Evolutionary conservation across 2,113 vertebrate genomes (phyloP).

Genomic region (Catharus fuscescens): DNA sequence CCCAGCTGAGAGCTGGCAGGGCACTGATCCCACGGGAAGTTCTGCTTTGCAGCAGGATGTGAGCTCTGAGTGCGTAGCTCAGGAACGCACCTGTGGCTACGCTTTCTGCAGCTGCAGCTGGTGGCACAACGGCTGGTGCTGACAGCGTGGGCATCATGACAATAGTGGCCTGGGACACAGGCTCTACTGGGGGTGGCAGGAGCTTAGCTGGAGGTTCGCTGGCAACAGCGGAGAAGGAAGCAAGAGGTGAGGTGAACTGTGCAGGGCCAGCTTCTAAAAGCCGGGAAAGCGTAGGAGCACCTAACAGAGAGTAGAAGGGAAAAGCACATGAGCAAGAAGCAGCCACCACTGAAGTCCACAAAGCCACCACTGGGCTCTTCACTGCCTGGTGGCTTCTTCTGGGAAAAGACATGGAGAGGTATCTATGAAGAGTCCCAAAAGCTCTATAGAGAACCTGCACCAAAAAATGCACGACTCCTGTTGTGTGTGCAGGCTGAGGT

Average conservation of each 20-base stretch:
- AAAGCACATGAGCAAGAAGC: conserved; percentile 73
- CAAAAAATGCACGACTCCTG: background rate
- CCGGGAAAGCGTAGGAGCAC: conserved; percentile 96
- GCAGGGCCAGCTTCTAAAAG: conserved; percentile 94
- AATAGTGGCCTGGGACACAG: conserved; percentile 81
- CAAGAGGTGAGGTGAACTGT: conserved; percentile 89
- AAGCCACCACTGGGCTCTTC: conserved; percentile 41
- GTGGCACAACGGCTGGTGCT: conserved; percentile 80
- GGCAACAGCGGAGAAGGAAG: conserved; percentile 88
- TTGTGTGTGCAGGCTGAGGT: background rate
- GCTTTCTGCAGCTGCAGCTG: conserved; percentile 79
- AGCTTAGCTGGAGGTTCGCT: conserved; percentile 84
- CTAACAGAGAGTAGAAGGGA: conserved; percentile 82
- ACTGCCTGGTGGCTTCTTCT: background rate
- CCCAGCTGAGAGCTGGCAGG: background rate
- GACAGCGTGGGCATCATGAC: conserved; percentile 85
- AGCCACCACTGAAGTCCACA: conserved; percentile 62
- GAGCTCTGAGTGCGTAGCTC: conserved; percentile 56
- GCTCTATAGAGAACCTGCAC: background rate
- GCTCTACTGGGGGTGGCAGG: conserved; percentile 80
- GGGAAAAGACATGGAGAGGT: background rate
- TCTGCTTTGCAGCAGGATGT: conserved; percentile 32
- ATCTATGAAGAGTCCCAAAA: background rate
- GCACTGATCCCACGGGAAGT: background rate
- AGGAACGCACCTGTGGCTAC: conserved; percentile 80